Base-by-base conservation (phyloP, 2,888 invertebrate species). In the Prenolepis imparis region DNA sequence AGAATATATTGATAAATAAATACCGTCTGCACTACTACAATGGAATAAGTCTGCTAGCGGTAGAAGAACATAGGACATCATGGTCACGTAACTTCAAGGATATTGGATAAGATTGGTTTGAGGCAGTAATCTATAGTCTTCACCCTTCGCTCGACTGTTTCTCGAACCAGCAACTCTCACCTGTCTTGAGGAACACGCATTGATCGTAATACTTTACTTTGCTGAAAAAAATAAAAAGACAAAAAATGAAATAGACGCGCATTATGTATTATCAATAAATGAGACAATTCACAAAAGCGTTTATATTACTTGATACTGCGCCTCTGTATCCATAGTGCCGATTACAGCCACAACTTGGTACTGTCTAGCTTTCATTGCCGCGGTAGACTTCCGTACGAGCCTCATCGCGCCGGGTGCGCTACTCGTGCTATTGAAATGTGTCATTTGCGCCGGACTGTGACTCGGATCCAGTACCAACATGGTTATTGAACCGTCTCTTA, bases 401-500 rank as follows among this genome's bases (percentile, higher is more conserved):
- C 97, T 95, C 95, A 97, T 95, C 6, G 97, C 96, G 59, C 95
- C 95, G 41, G 96, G 94, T n/a, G 96, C 94, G 93, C 96, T 96
- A 82, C 95, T 95, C 28, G 96, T 96, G 87, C 95, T 96, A 77
- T 95, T 95, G 86, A 97, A 95, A 90, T 96, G 96, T 64, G 96
- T 95, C 96, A 98, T 98, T 95, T 98, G 98, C 61, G 96, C 96
- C 6, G 97, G 97, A 9, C 97, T 97, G 93, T 98, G 98, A 92
- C 98, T 98, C 0, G 98, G 98, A 95, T 98, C 98, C 87, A 98
- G 95, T 41, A 98, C 97, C 86, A 98, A 94, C 84, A 98, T 95
- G 28, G 96, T 96, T 90, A 96, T 95, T 63, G 95, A 95, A 83
- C 96, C 96, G 91, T 97, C 96, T 89, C 96, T 95, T 87, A 97